A percentile compares a stretch with the other conserved stretches of the same genome.
Conservation (phyloP, 2,113 vertebrate genomes). For the Rana temporaria region DNA sequence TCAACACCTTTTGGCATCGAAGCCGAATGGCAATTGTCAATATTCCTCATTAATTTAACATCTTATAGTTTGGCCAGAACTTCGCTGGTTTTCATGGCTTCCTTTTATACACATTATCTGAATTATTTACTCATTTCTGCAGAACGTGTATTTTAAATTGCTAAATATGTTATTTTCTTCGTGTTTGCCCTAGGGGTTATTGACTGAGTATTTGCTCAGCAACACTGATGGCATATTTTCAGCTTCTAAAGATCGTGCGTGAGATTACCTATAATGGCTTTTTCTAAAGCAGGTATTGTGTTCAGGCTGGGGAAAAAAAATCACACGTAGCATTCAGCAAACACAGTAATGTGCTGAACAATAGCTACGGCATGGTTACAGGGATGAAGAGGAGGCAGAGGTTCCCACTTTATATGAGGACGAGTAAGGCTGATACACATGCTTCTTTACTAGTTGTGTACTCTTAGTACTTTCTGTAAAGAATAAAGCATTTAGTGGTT, state of each 20-base stretch:
- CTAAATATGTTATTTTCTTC: conserved; percentile 34
- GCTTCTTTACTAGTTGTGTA: no score
- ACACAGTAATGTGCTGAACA: no score
- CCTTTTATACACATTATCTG: not conserved
- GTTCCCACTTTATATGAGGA: no score
- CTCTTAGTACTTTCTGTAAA: no score
- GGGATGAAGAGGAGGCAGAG: no score
- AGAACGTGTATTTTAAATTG: conserved; percentile 14
- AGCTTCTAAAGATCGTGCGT: not conserved
- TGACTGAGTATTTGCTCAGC: conserved; percentile 18
- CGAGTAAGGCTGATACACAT: no score
- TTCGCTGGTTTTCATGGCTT: not conserved
- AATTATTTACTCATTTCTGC: conserved; percentile 32
- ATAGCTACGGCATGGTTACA: no score
- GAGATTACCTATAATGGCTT: not conserved
- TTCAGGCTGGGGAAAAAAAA: not conserved
- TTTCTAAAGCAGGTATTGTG: not conserved
- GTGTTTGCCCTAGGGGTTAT: conserved; percentile 31
- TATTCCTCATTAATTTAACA: conserved; percentile 13
- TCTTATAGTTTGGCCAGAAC: not conserved
- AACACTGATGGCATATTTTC: conserved; percentile 8
- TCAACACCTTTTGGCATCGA: not conserved
- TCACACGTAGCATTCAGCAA: not conserved
- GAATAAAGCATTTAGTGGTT: no score
- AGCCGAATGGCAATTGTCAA: not conserved